Percentiles rank a stretch among this genome's conserved stretches.
These are phyloP conservation scores for Argynnis bischoffii DNA, from an alignment of 2,888 invertebrate species.

Conservation along the genomic window DNA sequence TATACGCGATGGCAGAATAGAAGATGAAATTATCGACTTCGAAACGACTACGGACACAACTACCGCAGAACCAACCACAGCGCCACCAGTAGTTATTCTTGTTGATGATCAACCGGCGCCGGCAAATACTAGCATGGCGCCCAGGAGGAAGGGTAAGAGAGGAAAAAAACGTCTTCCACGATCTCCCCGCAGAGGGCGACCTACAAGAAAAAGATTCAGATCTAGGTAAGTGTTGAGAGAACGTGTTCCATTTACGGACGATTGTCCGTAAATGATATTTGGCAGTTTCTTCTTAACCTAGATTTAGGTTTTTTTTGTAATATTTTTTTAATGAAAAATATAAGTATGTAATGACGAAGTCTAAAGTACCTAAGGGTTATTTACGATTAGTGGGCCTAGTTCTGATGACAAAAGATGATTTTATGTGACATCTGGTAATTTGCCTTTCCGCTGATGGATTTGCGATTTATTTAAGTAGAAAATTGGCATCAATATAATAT, in stretches of 20 bases:
- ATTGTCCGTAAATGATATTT: too few relatives aligned
- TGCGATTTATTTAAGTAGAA: too few relatives aligned
- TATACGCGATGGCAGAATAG: conserved; percentile 69
- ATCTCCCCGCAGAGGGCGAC: conserved; percentile 71
- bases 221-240: conserved; percentile 51
- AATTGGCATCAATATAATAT: too few relatives aligned
- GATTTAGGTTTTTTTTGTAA: too few relatives aligned
- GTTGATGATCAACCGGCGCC: conserved; percentile 75
- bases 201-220: conserved; percentile 78
- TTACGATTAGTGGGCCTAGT: too few relatives aligned
- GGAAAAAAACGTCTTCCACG: conserved; percentile 65
- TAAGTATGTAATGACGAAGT: too few relatives aligned
- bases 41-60: conserved; percentile 66
- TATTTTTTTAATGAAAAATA: too few relatives aligned
- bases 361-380: too few relatives aligned
- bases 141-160: conserved; percentile 63
- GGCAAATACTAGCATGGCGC: conserved; percentile 59
- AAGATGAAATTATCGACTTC: conserved; percentile 59
- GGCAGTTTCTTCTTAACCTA: too few relatives aligned
- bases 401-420: too few relatives aligned
- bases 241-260: neutral
- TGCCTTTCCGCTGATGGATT: too few relatives aligned
- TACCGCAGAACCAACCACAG: conserved; percentile 58
- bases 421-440: too few relatives aligned
- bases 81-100: conserved; percentile 69